A percentile compares a stretch with the other conserved stretches of the same genome.
Conservation (phyloP, 2,888 invertebrate species). For the Hipparchia semele region DNA sequence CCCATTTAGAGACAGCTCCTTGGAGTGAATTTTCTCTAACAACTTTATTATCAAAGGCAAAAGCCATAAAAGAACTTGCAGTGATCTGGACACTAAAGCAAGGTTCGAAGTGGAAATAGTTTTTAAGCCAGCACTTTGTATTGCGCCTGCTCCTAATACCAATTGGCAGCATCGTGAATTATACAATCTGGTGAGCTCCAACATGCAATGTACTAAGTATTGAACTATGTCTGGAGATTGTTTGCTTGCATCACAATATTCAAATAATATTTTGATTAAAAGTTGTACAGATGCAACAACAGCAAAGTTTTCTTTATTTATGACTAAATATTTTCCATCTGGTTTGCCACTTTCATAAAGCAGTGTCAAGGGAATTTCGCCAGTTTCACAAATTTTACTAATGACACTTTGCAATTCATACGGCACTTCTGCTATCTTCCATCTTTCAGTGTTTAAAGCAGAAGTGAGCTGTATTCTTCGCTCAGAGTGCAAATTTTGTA, state of each 20-base stretch:
- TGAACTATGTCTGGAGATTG: slow-evolving; percentile 91
- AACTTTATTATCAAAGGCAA: slow-evolving; percentile 88
- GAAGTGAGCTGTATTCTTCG: slow-evolving; percentile 92
- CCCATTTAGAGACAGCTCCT: slow-evolving; percentile 74
- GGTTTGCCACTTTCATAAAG: slow-evolving; percentile 67
- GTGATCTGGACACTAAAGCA: slow-evolving; percentile 91
- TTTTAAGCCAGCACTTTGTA: slow-evolving; percentile 96
- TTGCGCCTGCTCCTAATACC: slow-evolving; percentile 97
- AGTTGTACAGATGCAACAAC: slow-evolving; percentile 93
- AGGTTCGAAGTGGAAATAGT: slow-evolving; percentile 97
- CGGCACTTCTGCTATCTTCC: slow-evolving; percentile 97
- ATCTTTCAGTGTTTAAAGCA: slow-evolving; percentile 94
- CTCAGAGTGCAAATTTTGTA: slow-evolving; percentile 95
- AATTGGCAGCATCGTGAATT: slow-evolving; percentile 96
- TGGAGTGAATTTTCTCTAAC: slow-evolving; percentile 84
- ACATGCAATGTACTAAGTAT: slow-evolving; percentile 91
- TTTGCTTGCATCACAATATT: slow-evolving; percentile 93
- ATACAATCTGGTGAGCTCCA: slow-evolving; percentile 94
- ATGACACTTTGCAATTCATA: slow-evolving; percentile 94
- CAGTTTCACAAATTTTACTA: slow-evolving; percentile 84
- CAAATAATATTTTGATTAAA: slow-evolving; percentile 94
- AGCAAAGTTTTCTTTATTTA: slow-evolving; percentile 88
- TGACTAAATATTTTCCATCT: slow-evolving; percentile 82
- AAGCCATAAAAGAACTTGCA: slow-evolving; percentile 92
- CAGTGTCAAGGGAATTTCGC: slow-evolving; percentile 70